A percentile compares a stretch with the other conserved stretches of the same genome.
Conservation (phyloP, 2,888 invertebrate genomes). For the Lacanobia wlatinum region DNA sequence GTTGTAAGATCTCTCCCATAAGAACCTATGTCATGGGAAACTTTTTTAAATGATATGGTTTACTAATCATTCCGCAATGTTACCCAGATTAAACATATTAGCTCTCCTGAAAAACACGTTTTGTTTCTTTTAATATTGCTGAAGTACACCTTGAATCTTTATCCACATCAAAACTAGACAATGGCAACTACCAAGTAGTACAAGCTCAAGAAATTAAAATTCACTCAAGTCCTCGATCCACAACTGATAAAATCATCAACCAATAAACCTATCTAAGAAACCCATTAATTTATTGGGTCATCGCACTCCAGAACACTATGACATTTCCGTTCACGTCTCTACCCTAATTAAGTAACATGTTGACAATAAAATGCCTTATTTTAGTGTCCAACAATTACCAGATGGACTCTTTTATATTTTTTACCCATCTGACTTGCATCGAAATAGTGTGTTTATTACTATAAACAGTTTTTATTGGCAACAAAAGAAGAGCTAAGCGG, state of each 20-base stretch:
- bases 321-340: conserved; percentile 73
- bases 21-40: too few species aligned
- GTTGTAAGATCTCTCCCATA: too few species aligned
- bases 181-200: neutral
- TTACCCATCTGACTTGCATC: conserved; percentile 78
- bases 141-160: neutral
- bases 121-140: neutral
- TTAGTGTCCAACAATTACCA: conserved; percentile 78
- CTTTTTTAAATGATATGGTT: too few species aligned
- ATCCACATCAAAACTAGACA: neutral
- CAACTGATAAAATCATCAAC: conserved; percentile 19
- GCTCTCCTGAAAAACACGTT: neutral
- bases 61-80: neutral
- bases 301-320: conserved; percentile 46
- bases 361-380: conserved; percentile 79
- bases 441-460: conserved; percentile 78
- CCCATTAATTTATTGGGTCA: conserved; percentile 55
- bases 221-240: neutral
- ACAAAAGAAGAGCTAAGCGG: conserved; percentile 81
- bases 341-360: conserved; percentile 81
- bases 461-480: conserved; percentile 85
- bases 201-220: conserved; percentile 16
- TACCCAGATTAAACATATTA: neutral
- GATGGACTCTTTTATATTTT: conserved; percentile 77
- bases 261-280: conserved; percentile 34